Evolutionary conservation across 2,797 vertebrate genomes (phyloP).

Genomic region (Erethizon dorsatum): DNA sequence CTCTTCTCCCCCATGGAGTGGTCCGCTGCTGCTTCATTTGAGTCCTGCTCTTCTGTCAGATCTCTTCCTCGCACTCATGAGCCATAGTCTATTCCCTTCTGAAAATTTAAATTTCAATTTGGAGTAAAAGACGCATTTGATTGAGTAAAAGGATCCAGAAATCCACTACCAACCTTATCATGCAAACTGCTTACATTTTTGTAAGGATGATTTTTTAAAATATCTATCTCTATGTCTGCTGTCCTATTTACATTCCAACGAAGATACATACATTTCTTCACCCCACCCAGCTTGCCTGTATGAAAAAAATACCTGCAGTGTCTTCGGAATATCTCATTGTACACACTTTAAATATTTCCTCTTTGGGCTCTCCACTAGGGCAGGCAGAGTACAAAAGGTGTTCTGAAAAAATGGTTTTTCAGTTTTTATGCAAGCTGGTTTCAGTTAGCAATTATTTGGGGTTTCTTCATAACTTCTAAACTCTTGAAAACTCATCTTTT

Average conservation of each 20-base stretch:
- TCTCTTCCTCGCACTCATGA: neutral
- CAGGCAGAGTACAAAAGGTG: neutral
- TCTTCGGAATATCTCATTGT: neutral
- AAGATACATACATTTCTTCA: neutral
- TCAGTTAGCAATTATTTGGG: neutral
- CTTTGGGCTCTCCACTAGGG: neutral
- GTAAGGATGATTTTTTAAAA: neutral
- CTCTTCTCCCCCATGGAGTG: neutral
- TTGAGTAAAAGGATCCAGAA: neutral
- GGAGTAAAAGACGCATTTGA: neutral
- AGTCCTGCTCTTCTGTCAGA: neutral
- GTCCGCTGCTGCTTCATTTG: neutral
- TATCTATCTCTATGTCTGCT: neutral
- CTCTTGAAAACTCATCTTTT: neutral
- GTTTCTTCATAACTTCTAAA: neutral
- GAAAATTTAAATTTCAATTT: neutral
- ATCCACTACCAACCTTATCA: neutral
- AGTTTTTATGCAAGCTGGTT: neutral
- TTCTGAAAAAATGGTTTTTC: neutral
- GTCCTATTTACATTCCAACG: neutral
- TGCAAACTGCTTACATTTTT: neutral
- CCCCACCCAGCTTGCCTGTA: neutral
- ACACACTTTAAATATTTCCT: neutral
- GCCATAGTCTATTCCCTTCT: neutral
- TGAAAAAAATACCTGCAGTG: neutral